A percentile compares a stretch with the other conserved stretches of the same genome.
Conservation (phyloP, 1,140 invertebrate species). For the Medauroidea extradentata region DNA sequence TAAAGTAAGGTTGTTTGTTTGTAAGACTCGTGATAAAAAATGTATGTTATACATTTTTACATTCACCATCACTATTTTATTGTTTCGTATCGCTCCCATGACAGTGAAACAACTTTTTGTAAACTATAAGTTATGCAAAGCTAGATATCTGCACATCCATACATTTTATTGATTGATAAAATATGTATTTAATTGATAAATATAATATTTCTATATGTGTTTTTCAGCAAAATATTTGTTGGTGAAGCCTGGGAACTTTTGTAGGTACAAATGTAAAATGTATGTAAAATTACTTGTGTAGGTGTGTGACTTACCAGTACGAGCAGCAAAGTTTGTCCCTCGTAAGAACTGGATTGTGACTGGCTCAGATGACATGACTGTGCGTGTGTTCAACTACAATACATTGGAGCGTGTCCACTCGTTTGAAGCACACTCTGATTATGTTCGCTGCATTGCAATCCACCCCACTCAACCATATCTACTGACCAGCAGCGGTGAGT, state of each 20-base stretch:
- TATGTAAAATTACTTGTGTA: too few relatives aligned
- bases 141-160: too few relatives aligned
- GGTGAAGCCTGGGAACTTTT: not conserved
- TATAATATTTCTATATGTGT: too few relatives aligned
- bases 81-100: too few relatives aligned
- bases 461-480: slow-evolving; percentile 98
- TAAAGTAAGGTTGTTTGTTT: too few relatives aligned
- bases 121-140: too few relatives aligned
- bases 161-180: too few relatives aligned
- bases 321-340: slow-evolving; percentile 92
- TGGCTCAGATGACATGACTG: slow-evolving; percentile 94
- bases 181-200: too few relatives aligned
- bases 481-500: slow-evolving; percentile 90
- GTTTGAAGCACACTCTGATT: slow-evolving; percentile 98
- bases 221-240: not conserved
- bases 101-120: too few relatives aligned
- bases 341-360: slow-evolving; percentile 99
- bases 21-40: too few relatives aligned
- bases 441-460: slow-evolving; percentile 92
- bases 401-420: slow-evolving; percentile 93
- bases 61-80: too few relatives aligned
- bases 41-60: too few relatives aligned
- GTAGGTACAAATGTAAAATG: slow-evolving; percentile 14
- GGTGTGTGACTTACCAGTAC: slow-evolving; percentile 94
- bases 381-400: slow-evolving; percentile 98